Conservation (phyloP, 1,140 invertebrate genomes). For the Aradophagus sp. region DNA sequence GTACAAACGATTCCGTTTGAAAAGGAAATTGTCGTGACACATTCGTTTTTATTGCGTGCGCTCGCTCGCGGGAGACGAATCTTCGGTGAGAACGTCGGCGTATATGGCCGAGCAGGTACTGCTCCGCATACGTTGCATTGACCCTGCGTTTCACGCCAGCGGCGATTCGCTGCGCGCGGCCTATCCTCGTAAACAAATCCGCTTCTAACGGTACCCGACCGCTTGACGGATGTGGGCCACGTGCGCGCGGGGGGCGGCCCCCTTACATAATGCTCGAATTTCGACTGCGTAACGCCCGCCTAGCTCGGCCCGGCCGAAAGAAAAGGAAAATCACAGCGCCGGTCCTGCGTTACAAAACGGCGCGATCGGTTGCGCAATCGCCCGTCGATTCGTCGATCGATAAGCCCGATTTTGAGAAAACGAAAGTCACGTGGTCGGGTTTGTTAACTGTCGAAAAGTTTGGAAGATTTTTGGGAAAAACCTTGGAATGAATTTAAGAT, state of each 20-base stretch:
- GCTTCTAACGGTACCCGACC: constrained; percentile 65
- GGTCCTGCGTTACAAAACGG: too few species aligned
- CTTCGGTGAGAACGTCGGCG: constrained; percentile 46
- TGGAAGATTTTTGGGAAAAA: too few species aligned
- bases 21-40: constrained; percentile 73
- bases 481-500: too few species aligned
- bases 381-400: background rate
- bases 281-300: constrained; percentile 23
- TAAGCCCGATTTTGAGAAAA: constrained; percentile 1
- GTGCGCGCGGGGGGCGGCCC: too few species aligned
- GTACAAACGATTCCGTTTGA: constrained; percentile 61
- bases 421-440: constrained; percentile 9
- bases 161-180: constrained; percentile 23
- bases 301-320: too few species aligned
- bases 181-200: constrained; percentile 65
- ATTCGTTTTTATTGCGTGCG: constrained; percentile 69
- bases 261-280: constrained; percentile 62
- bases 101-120: constrained; percentile 51
- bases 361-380: background rate
- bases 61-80: constrained; percentile 43
- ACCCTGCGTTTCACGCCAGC: constrained; percentile 58
- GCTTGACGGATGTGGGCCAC: constrained; percentile 53
- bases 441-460: too few species aligned
- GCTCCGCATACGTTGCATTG: constrained; percentile 72
- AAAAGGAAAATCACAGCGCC: constrained; percentile 11